Evolutionary conservation across 2,797 vertebrate genomes (phyloP).

Genomic region (Microchirus variegatus): DNA sequence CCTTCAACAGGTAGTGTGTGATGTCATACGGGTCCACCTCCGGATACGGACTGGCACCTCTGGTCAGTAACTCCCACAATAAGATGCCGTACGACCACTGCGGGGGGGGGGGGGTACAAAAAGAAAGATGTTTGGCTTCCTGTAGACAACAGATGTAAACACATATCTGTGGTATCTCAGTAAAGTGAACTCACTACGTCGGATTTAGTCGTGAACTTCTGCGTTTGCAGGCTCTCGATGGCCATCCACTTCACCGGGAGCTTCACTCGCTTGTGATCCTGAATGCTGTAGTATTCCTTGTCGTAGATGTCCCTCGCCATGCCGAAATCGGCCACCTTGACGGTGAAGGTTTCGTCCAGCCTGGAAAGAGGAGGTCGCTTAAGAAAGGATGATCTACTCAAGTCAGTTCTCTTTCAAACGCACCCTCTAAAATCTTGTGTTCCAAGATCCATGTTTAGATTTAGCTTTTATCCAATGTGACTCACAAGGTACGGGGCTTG

Average conservation of each 20-base stretch:
- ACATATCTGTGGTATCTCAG: neutral
- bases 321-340: conserved; percentile 97
- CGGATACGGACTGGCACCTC: conserved; percentile 91
- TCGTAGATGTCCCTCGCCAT: conserved; percentile 92
- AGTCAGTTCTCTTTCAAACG: no score
- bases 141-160: neutral
- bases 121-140: neutral
- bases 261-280: conserved; percentile 85
- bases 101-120: conserved; percentile 10
- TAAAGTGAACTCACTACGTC: conserved; percentile 89
- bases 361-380: conserved; percentile 63
- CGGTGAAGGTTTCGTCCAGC: conserved; percentile 92
- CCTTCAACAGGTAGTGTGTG: conserved; percentile 86
- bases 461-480: no score
- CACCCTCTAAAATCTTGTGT: no score
- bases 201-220: conserved; percentile 96
- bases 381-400: neutral
- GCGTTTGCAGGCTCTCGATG: conserved; percentile 94
- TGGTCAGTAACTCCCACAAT: conserved; percentile 95
- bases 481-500: no score
- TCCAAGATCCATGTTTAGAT: no score
- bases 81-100: conserved; percentile 98
- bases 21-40: conserved; percentile 94
- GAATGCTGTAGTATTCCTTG: conserved; percentile 97
- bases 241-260: conserved; percentile 99